Conservation (phyloP, 2,113 vertebrate species). For the Aplodontia rufa region DNA sequence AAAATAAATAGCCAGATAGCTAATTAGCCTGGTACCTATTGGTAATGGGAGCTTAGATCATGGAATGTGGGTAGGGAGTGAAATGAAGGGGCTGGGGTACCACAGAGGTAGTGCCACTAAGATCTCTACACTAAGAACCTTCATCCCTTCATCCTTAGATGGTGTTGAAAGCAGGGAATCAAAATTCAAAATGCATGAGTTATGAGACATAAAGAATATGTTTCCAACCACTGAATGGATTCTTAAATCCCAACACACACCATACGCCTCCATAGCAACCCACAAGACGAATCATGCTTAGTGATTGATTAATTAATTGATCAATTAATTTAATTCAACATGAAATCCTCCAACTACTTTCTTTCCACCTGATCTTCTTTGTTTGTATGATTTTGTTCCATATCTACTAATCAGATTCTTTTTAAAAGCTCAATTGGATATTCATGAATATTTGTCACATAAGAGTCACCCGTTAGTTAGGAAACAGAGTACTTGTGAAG, state of each 20-base stretch:
- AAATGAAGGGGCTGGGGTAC: neutral
- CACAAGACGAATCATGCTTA: neutral
- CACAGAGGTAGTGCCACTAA: neutral
- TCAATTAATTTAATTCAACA: neutral
- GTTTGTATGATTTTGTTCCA: neutral
- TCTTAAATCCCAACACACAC: neutral
- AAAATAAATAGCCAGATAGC: constrained; percentile 33
- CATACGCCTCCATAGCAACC: neutral
- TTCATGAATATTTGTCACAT: neutral
- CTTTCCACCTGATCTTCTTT: neutral
- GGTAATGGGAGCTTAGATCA: neutral
- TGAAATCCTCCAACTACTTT: neutral
- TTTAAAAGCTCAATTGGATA: neutral
- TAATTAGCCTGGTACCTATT: neutral
- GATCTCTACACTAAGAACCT: neutral
- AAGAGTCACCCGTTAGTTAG: neutral
- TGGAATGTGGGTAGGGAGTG: neutral
- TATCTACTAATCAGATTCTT: neutral
- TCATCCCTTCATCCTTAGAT: neutral
- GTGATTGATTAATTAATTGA: neutral
- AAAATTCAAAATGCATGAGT: neutral
- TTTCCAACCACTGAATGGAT: neutral
- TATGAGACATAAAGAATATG: too few species aligned
- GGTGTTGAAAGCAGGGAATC: neutral
- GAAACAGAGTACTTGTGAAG: neutral